Base-by-base conservation (phyloP, 2,888 invertebrate species). In the Morpho helenor region DNA sequence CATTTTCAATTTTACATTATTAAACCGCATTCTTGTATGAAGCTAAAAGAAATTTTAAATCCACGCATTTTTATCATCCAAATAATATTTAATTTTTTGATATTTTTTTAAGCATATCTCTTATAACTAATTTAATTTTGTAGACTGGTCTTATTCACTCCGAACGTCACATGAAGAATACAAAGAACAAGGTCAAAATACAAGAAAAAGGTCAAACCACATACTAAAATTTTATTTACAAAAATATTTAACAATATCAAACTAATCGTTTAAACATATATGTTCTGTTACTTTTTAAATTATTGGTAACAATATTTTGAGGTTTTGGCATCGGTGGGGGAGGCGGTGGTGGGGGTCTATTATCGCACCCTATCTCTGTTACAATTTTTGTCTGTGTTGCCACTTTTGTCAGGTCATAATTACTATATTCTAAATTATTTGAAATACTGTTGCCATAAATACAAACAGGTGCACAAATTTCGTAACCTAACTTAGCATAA, bases 401-500 rank as follows among this genome's bases (percentile, higher is more conserved):
- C 73, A 74, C 74, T 66, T 10, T 45, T 10, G 66, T 64, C 62
- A 61, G 64, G 59, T 70, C 77, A 75, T 62, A 59, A 61, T 68
- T 71, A 68, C 22, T 10, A 52, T 55, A 53, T 62, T 68, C 45
- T 59, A 65, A 66, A 60, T 68, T 67, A 55, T 59, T 75, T 50
- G 71, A 66, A 65, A 72, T 59, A 66, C 75, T 75, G 62, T 74
- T 77, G 8, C 94, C 95, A 75, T 94, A 95, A 74, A 95, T 93
- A 62, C 94, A 93, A 23, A 95, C 82, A 2, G 95, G 95, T 54
- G 91, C 91, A 75, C 96, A 95, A 68, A 91, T 81, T 60, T 79
- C 83, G 72, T 95, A 96, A 52, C 95, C 95, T 72, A 96, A 92
- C 80, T 95, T 95, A 54, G 89, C 82, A 75, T 96, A 96, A 81